Percentiles rank a stretch among this genome's conserved stretches.
phyloP scores from a whole-genome alignment of 2,797 vertebrate genomes.

The Crax fasciolata region DNA sequence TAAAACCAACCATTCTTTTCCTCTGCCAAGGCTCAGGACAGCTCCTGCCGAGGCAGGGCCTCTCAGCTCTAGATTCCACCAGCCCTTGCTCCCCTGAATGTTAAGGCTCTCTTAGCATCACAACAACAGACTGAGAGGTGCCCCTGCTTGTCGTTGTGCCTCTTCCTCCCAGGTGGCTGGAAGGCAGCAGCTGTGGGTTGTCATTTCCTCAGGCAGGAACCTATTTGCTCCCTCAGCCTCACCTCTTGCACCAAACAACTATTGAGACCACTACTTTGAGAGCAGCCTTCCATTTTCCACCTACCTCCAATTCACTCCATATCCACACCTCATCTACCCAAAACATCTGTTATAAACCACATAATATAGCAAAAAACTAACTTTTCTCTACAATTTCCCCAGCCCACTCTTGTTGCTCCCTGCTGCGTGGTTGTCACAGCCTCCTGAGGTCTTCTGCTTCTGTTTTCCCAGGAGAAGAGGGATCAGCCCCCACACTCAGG shows the following conservation, averaged over 20 bases:
- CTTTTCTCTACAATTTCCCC: not conserved
- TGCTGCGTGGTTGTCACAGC: rapidly evolving
- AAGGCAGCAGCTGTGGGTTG: not conserved
- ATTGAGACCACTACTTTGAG: not conserved
- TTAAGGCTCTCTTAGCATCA: not conserved
- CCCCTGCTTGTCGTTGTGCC: not conserved
- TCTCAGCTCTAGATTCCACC: not conserved
- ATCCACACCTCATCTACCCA: not conserved
- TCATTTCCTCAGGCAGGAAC: not conserved
- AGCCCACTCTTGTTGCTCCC: not conserved
- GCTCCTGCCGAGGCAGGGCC: not conserved
- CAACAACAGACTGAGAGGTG: not conserved
- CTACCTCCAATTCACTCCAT: not conserved
- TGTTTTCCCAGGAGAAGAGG: not conserved
- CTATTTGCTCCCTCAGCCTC: not conserved
- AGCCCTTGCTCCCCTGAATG: not conserved
- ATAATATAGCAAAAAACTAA: not conserved
- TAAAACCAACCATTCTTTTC: not conserved
- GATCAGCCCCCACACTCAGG: not conserved
- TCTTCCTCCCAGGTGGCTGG: not conserved
- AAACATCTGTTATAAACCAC: not conserved
- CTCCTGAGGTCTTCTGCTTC: not conserved
- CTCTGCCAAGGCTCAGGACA: not conserved
- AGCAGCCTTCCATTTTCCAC: not conserved
- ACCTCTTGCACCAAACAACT: not conserved